Percentiles rank a stretch among this genome's conserved stretches.
These are phyloP conservation scores for Drosophila paulistorum DNA, from an alignment of 1,140 invertebrate species.

Conservation along the genomic window DNA sequence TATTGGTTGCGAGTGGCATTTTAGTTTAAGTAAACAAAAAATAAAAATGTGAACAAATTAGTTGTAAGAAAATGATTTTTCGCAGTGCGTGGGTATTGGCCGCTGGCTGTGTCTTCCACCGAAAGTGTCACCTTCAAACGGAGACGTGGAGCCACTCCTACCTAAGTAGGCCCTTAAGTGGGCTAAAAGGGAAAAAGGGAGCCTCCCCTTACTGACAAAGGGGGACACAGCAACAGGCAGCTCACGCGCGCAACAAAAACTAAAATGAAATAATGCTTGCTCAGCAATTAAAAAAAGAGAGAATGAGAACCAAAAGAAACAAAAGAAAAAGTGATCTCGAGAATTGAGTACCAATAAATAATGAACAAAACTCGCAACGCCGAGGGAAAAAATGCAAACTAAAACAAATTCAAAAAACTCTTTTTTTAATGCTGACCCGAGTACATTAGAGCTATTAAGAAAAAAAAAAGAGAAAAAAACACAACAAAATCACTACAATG, in stretches of 20 bases:
- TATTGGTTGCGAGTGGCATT: too few relatives aligned
- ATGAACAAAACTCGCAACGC: too few relatives aligned
- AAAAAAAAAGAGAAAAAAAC: neutral
- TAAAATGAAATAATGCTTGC: too few relatives aligned
- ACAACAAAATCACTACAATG: neutral
- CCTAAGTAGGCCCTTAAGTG: neutral
- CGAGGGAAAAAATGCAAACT: too few relatives aligned
- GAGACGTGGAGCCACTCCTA: neutral
- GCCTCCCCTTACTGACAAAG: neutral
- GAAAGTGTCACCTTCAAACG: neutral
- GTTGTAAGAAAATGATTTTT: neutral
- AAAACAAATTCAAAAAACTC: too few relatives aligned
- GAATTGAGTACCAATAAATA: too few relatives aligned
- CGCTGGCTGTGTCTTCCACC: slow-evolving; percentile 2
- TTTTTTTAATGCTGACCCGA: too few relatives aligned
- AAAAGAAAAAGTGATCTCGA: neutral
- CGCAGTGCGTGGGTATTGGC: neutral
- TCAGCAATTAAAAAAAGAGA: too few relatives aligned
- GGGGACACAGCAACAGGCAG: neutral
- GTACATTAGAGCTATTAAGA: neutral
- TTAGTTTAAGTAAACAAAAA: too few relatives aligned
- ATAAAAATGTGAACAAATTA: neutral
- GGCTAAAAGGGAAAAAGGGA: neutral
- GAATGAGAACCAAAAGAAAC: neutral
- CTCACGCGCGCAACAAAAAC: too few relatives aligned